These are phyloP conservation scores for Lithophane leautieri DNA, from an alignment of 2,888 invertebrate genomes.

Conservation along the genomic window DNA sequence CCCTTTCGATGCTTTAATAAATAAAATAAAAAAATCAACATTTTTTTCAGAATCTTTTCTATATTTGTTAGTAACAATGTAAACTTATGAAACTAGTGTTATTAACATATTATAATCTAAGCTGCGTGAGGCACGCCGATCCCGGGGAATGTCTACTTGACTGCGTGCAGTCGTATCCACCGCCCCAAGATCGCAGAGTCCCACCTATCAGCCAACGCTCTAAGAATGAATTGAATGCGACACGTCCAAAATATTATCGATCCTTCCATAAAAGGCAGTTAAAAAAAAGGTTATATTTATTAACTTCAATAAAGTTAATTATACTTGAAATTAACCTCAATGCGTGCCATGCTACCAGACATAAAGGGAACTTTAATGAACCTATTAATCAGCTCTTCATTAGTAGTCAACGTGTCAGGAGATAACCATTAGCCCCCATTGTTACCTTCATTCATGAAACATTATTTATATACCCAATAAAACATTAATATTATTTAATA, in stretches of 20 bases:
- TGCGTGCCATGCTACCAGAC: background rate
- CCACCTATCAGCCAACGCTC: too few relatives aligned
- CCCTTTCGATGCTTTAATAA: background rate
- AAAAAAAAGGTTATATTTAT: background rate
- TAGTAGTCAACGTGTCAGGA: conserved; percentile 5
- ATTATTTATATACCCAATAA: background rate
- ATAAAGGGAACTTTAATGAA: background rate
- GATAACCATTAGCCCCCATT: conserved; percentile 12
- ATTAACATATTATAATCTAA: too few relatives aligned
- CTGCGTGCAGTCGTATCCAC: too few relatives aligned
- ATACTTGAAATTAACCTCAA: conserved; percentile 4
- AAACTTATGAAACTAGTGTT: too few relatives aligned
- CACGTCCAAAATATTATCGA: background rate
- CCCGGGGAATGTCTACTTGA: too few relatives aligned
- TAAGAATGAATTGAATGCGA: too few relatives aligned
- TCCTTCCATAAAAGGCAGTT: too few relatives aligned
- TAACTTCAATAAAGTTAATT: background rate
- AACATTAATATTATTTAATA: background rate
- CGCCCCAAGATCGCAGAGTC: too few relatives aligned
- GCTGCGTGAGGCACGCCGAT: too few relatives aligned
- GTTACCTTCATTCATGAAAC: background rate
- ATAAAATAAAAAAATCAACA: too few relatives aligned
- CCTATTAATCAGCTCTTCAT: conserved; percentile 20
- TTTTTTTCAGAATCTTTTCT: too few relatives aligned
- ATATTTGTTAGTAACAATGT: too few relatives aligned